A percentile compares a stretch with the other conserved stretches of the same genome.
Evolutionary conservation across 2,113 vertebrate species (phyloP).

Genomic region (Thomomys bottae): DNA sequence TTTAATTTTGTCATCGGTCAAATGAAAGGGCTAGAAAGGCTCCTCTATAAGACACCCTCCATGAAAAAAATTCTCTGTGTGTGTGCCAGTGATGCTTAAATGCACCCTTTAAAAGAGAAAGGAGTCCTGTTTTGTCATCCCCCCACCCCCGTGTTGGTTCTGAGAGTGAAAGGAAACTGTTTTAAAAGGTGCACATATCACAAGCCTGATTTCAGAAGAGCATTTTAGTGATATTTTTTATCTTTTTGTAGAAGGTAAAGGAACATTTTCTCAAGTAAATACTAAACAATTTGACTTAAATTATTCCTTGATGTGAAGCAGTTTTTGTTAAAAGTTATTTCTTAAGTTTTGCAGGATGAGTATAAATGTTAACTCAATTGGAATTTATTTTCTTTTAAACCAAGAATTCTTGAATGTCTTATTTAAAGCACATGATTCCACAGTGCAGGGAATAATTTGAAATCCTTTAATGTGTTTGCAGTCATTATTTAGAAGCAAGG

Average conservation of each 20-base stretch:
- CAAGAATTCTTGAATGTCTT: constrained; percentile 78
- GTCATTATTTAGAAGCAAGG: constrained; percentile 88
- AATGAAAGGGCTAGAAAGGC: constrained; percentile 13
- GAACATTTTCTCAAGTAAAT: constrained; percentile 42
- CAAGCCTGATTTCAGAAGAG: constrained; percentile 21
- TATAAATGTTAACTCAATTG: constrained; percentile 35
- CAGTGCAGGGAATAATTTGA: constrained; percentile 79
- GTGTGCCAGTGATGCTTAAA: constrained; percentile 51
- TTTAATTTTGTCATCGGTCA: constrained; percentile 11
- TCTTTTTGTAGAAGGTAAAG: constrained; percentile 63
- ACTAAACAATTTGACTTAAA: constrained; percentile 12
- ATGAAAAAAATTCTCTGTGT: constrained; percentile 18
- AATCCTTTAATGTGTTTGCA: constrained; percentile 86
- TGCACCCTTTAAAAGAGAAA: constrained; percentile 32
- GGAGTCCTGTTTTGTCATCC: constrained; percentile 56
- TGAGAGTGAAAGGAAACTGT: background rate
- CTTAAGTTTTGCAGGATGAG: constrained; percentile 47
- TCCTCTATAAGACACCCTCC: background rate
- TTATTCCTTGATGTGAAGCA: constrained; percentile 52
- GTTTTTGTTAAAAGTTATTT: constrained; percentile 57
- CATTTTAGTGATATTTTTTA: constrained; percentile 29
- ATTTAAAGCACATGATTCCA: constrained; percentile 78
- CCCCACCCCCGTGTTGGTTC: constrained; percentile 34
- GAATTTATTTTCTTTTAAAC: constrained; percentile 62
- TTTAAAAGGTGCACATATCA: constrained; percentile 14